Percentiles rank a stretch among this genome's conserved stretches.
These are phyloP conservation scores for Drosophila sproati DNA, from an alignment of 1,140 invertebrate species.

Conservation along the genomic window DNA sequence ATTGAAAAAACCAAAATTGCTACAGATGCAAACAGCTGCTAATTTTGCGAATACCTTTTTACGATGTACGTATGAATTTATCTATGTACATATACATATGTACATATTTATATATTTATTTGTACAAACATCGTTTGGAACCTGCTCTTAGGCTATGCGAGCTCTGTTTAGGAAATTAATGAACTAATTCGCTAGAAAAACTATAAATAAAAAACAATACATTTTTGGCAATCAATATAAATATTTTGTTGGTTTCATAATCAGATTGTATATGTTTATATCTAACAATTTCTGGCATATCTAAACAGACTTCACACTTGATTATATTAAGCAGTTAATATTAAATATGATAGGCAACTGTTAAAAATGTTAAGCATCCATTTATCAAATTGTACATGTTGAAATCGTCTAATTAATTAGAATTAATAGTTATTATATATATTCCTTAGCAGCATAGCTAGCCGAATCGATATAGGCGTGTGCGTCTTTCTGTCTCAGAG, in stretches of 20 bases:
- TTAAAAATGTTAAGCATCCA: not conserved
- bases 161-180: too few species aligned
- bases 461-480: too few species aligned
- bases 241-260: not conserved
- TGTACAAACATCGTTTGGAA: slow-evolving; percentile 6
- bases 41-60: not conserved
- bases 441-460: too few species aligned
- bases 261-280: not conserved
- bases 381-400: not conserved
- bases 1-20: not conserved
- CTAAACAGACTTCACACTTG: not conserved
- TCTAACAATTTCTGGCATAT: not conserved
- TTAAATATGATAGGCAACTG: not conserved
- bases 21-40: slow-evolving; percentile 22
- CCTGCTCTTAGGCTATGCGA: not conserved
- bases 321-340: not conserved
- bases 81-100: too few species aligned
- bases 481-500: too few species aligned
- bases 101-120: not conserved
- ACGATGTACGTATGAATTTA: too few species aligned
- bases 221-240: not conserved
- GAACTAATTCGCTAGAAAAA: not conserved
- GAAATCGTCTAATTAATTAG: too few species aligned
- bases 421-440: too few species aligned
- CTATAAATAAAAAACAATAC: not conserved